Percentiles rank a stretch among this genome's conserved stretches.
These are phyloP conservation scores for Columba guinea DNA, from an alignment of 2,797 vertebrate genomes.

Conservation along the genomic window DNA sequence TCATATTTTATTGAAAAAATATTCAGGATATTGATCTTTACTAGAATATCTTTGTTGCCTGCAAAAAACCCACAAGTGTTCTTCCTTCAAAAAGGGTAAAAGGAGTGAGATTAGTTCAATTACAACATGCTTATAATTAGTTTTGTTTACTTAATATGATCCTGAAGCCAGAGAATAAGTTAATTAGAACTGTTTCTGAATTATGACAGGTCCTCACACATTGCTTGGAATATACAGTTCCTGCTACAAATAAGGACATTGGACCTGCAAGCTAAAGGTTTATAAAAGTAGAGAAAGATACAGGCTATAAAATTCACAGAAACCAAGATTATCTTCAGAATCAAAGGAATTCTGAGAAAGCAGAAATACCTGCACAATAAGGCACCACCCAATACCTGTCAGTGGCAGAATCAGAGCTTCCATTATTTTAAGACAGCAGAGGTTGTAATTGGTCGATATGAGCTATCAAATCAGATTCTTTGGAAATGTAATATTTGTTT, in stretches of 20 bases:
- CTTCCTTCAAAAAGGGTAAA: background rate
- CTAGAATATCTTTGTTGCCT: background rate
- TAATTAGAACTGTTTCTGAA: slow-evolving; percentile 39
- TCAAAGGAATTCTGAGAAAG: background rate
- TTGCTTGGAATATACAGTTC: background rate
- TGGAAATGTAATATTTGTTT: background rate
- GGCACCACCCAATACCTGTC: background rate
- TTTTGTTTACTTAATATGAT: slow-evolving; percentile 30
- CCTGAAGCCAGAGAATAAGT: slow-evolving; percentile 17
- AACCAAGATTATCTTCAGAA: background rate
- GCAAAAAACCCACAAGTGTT: background rate
- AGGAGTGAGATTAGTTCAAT: background rate
- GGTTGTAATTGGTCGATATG: background rate
- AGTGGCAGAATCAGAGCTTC: background rate
- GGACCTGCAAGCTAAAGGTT: background rate
- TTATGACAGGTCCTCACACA: background rate
- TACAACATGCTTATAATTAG: background rate
- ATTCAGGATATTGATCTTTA: background rate
- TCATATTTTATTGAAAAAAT: background rate
- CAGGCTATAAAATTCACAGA: background rate
- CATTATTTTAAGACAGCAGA: background rate
- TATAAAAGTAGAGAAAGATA: background rate
- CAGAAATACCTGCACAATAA: background rate
- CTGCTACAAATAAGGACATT: background rate
- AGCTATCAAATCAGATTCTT: background rate